These are phyloP conservation scores for Lycia hirtaria DNA, from an alignment of 2,888 invertebrate genomes.

Conservation along the genomic window DNA sequence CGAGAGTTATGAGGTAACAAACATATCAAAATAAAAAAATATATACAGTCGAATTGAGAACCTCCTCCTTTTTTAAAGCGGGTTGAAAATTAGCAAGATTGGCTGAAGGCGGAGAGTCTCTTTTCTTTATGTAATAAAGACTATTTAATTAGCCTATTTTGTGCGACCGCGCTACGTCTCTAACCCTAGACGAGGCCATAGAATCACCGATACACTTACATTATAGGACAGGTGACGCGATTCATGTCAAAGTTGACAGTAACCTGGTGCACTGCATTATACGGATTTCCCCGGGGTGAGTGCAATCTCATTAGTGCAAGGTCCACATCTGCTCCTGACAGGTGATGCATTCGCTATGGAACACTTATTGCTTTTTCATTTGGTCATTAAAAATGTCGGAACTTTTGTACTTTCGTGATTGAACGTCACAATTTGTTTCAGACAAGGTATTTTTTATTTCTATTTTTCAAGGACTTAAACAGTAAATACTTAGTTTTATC, in stretches of 20 bases:
- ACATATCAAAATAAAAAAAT: too few species aligned
- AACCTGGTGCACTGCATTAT: constrained; percentile 57
- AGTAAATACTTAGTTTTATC: too few species aligned
- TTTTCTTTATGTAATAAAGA: too few species aligned
- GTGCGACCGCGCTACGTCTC: too few species aligned
- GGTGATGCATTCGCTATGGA: constrained; percentile 61
- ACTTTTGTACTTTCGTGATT: background rate
- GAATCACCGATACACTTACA: constrained; percentile 44
- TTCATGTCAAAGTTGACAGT: constrained; percentile 24
- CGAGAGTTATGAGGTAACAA: too few species aligned
- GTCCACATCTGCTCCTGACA: constrained; percentile 69
- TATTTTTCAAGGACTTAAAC: background rate
- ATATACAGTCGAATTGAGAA: too few species aligned
- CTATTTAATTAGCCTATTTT: too few species aligned
- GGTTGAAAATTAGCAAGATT: too few species aligned
- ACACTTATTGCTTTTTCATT: constrained; percentile 50
- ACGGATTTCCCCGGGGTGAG: constrained; percentile 78
- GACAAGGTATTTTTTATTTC: background rate
- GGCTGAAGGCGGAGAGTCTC: too few species aligned
- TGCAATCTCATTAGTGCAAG: constrained; percentile 75
- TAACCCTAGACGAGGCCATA: too few species aligned
- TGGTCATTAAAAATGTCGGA: constrained; percentile 3
- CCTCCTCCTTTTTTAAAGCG: too few species aligned
- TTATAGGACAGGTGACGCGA: constrained; percentile 51
- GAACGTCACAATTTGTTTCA: background rate